phyloP scores from a whole-genome alignment of 2,797 vertebrate genomes.

The Premnoplex brunnescens region DNA sequence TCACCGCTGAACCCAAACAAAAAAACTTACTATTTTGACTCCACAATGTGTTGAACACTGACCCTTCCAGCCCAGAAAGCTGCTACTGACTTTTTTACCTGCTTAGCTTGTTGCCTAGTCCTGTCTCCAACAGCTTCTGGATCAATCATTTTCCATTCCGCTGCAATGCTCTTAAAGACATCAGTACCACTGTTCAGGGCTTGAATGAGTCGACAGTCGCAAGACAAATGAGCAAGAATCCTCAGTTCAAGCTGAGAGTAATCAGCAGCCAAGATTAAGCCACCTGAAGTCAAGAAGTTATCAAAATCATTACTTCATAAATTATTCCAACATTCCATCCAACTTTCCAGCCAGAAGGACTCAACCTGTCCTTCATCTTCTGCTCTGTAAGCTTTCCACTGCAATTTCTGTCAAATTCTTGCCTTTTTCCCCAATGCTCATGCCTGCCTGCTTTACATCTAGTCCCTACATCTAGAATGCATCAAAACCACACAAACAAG shows the following conservation, averaged over 20 bases:
- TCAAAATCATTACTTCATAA: neutral
- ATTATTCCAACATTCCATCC: neutral
- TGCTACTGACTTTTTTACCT: conserved; percentile 74
- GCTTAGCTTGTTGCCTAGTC: conserved; percentile 93
- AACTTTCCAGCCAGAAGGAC: neutral
- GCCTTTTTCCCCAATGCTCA: neutral
- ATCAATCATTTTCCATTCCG: conserved; percentile 92
- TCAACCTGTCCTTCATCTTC: neutral
- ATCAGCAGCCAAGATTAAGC: conserved; percentile 92
- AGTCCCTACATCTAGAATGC: neutral
- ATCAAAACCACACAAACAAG: neutral
- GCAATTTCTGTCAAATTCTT: neutral
- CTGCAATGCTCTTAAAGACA: conserved; percentile 93
- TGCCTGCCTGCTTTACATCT: neutral
- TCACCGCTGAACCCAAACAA: neutral
- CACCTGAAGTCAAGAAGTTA: conserved; percentile 77
- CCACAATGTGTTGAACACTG: neutral
- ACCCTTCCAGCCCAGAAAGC: neutral
- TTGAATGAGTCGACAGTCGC: conserved; percentile 85
- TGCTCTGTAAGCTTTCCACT: neutral
- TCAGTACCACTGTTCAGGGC: conserved; percentile 88
- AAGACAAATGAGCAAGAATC: conserved; percentile 92
- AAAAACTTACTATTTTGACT: neutral
- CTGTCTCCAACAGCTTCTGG: conserved; percentile 82
- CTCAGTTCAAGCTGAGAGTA: conserved; percentile 96